A percentile compares a stretch with the other conserved stretches of the same genome.
Conservation (phyloP, 2,797 vertebrate species). For the Rhodeus uyekii region DNA sequence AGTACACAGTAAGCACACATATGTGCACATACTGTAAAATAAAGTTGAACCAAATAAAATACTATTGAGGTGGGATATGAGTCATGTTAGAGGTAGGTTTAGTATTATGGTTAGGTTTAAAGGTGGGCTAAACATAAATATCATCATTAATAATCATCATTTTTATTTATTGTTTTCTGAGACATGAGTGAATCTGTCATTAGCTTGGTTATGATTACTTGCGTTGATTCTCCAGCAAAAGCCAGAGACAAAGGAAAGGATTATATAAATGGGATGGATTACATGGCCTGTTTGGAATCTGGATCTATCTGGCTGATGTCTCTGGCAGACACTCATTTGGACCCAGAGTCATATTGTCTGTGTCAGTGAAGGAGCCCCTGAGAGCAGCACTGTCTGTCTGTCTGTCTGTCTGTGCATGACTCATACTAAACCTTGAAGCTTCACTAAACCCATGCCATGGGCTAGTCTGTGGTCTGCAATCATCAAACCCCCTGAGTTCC, state of each 20-base stretch:
- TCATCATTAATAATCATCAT: background rate
- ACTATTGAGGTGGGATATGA: background rate
- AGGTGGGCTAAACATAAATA: background rate
- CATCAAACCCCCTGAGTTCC: constrained; percentile 16
- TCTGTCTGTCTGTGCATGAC: constrained; percentile 64
- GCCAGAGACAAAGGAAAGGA: constrained; percentile 20
- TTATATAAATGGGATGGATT: constrained; percentile 55
- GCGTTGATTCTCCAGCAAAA: constrained; percentile 12
- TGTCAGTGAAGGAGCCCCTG: constrained; percentile 43
- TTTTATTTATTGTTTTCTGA: background rate
- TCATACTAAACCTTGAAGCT: constrained; percentile 69
- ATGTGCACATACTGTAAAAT: too few species aligned
- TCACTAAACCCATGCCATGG: constrained; percentile 33
- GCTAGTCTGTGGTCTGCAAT: constrained; percentile 72
- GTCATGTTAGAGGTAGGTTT: background rate
- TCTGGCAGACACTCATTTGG: constrained; percentile 49
- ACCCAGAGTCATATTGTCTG: constrained; percentile 50
- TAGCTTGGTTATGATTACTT: constrained; percentile 29
- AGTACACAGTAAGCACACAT: too few species aligned
- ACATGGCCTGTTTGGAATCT: constrained; percentile 49
- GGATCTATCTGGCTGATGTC: constrained; percentile 42
- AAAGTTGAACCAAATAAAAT: too few species aligned
- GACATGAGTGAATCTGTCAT: background rate
- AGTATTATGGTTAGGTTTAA: background rate
- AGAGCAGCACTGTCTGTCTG: constrained; percentile 52